Base-by-base conservation (phyloP, 2,113 vertebrate species). In the Colistium nudipinnis region DNA sequence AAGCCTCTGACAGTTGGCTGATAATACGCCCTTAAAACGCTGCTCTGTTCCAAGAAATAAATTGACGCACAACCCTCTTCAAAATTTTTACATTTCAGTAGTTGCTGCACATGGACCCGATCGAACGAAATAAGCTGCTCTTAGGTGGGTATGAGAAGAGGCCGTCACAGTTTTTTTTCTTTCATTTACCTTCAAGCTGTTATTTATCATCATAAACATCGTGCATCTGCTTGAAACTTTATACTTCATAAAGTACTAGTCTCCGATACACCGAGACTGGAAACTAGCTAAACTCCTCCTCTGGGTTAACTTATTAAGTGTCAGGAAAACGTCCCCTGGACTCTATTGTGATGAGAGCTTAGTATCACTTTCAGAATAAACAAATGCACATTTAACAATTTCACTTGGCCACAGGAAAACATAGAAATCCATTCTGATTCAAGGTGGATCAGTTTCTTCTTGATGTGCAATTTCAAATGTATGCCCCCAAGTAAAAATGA, bases 401-500 rank as follows among this genome's bases (percentile, higher is more conserved):
- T 22, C 10, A 33, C 35, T 28, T 35, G 4, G 28, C 6, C 16
- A 31, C 13, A 36, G n/a, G 43, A 61, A 55, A 49, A 70, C 27
- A 17, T 4, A 43, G 6, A 7, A 62, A 61, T 52, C 13, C 25
- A 17, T 51, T 69, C 44, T 67, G 48, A 22, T 65, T 76, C 8
- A 49, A 0, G 11, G 30, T 69, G 62, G 62, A 61, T 48, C 7
- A 27, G 3, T 59, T 35, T 69, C 61, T 47, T 28, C 8, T 33
- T 52, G 1, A 22, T 49, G 48, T 49, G 60, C 16, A 53, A 9
- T 22, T 27, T 64, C n/a, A 69, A 72, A 68, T 31, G 2, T 33
- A 3, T 55, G 20, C 43, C 30, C 3, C 13, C 3, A 28, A 35
- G 33, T 75, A 64, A 31, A 62, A 75, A 72, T 38, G 6, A 71